Evolutionary conservation across 2,888 invertebrate species (phyloP).

Genomic region (Gasteruption jaculator): DNA sequence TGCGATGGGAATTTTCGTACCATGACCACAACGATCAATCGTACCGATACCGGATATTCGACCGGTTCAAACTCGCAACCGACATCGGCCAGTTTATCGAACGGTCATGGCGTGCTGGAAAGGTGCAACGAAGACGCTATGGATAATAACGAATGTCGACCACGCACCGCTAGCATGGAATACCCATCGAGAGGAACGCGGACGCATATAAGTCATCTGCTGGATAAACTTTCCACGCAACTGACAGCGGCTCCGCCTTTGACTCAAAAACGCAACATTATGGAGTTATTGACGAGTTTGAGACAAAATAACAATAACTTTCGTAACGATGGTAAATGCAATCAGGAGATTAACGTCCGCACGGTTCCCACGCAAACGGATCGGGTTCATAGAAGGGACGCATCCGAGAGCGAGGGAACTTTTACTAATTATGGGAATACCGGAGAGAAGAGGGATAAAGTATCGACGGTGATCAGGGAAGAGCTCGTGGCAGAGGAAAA

Average conservation of each 20-base stretch:
- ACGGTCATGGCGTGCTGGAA: too few species aligned
- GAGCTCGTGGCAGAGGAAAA: slow-evolving; percentile 39
- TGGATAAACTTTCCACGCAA: slow-evolving; percentile 39
- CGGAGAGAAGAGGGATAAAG: slow-evolving; percentile 28
- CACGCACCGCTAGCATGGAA: too few species aligned
- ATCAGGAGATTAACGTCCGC: slow-evolving; percentile 25
- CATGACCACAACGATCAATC: slow-evolving; percentile 21
- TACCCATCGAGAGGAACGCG: slow-evolving; percentile 40
- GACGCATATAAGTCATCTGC: slow-evolving; percentile 41
- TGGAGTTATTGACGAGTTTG: slow-evolving; percentile 35
- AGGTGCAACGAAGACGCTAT: too few species aligned
- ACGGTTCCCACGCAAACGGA: slow-evolving; percentile 30
- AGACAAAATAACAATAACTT: slow-evolving; percentile 28
- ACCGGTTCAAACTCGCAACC: too few species aligned
- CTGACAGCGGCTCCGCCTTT: slow-evolving; percentile 28
- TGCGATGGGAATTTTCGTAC: too few species aligned
- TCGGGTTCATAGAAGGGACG: not conserved
- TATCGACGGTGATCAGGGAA: slow-evolving; percentile 39
- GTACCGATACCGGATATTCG: slow-evolving; percentile 27
- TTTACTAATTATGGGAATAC: too few species aligned
- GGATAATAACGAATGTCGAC: too few species aligned
- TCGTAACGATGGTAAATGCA: slow-evolving; percentile 26
- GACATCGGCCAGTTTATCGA: too few species aligned
- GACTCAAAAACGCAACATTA: slow-evolving; percentile 28
- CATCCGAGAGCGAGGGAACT: not conserved